Evolutionary conservation across 1,140 invertebrate genomes (phyloP), one percentile per base, ranked within the genome.

Genomic region (Caenorhabditis briggsae): DNA sequence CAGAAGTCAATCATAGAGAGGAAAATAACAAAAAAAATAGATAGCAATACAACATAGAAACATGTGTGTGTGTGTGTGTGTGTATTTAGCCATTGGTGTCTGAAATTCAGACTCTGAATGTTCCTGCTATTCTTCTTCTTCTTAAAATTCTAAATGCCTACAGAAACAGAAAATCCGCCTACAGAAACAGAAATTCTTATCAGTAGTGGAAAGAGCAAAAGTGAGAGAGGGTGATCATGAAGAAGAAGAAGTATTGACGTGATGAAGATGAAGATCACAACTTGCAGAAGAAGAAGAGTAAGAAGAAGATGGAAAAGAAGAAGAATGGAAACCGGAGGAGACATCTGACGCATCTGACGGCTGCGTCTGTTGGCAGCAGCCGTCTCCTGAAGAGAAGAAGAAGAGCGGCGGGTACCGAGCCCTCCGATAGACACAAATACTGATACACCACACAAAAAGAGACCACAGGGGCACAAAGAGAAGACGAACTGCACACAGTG

Each of bases 301-400:
- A 50, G 65, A 74, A 74, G n/a, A 48, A 20, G n/a, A 65, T 18
- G 56, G 46, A 46, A 41, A 70, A 70, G 8, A 46, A 78, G 46
- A 50, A 41, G 23, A 78, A 61, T 25, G 23, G 70, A 78, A 78
- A 78, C 70, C 70, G 70, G 70, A 78, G 70, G 46, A 78, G 70
- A 78, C 70, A 78, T 78, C 70, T 78, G 70, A 78, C 70, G 70
- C 70, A 70, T 78, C 70, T 78, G 70, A 78, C 46, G 70, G 70
- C 70, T 78, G 46, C 70, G 70, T 78, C 70, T 78, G 70, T 23
- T 78, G 70, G 46, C 70, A 78, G 70, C 70, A 78, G 70, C 70
- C 70, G 70, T 78, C 70, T 33, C 33, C 70, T n/a, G 46, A 78
- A 23, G 70, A 78, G 70, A 78, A 78, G 70, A 78, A 78, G 70